Evolutionary conservation across 2,797 vertebrate species (phyloP), one percentile per base, ranked within the genome.

Genomic region (Epinephelus malabaricus): DNA sequence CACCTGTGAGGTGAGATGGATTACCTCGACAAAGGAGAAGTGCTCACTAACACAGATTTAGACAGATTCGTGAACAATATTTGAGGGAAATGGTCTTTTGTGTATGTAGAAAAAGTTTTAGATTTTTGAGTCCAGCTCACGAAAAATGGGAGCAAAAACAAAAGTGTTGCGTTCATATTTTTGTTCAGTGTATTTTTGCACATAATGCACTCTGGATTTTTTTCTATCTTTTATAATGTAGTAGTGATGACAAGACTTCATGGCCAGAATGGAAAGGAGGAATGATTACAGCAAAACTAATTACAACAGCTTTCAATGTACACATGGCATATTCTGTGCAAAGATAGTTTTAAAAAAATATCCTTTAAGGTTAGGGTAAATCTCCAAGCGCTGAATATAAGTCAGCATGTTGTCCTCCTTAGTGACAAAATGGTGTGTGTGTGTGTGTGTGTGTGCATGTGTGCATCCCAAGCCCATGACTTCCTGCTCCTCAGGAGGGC

Each of bases 401-500:
- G 50, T 78, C 19, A 55, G 40, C 46, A 55, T 55, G 59, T 49
- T 56, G 27, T 70, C 34, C 64, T 77, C 47, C 15, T 72, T 63
- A 73, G 56, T 60, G 63, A 74, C 65, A 73, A 67, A 65, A 60
- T 14, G 8, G 38, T 55, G 40, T 66, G 34, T 34, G 34, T 34
- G 34, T 34, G 23, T 23, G 23, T 23, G 23, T 30, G 30, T 30
- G 30, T 30, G 30, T 34, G 34, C 34, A 34, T 34, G 34, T 34
- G 54, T 75, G 53, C 64, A 54, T 81, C 14, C 50, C 43, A 68
- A 69, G 73, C 76, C 81, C 58, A 79, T 89, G 89, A 89, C 90
- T 88, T 73, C 21, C 60, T 68, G 75, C 79, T 92, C 88, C 85
- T 92, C 88, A 78, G 73, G 85, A 82, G 84, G 68, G 84, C 85